These are phyloP conservation scores for Hipparchia sbordonii DNA, from an alignment of 2,888 invertebrate genomes.

Conservation along the genomic window DNA sequence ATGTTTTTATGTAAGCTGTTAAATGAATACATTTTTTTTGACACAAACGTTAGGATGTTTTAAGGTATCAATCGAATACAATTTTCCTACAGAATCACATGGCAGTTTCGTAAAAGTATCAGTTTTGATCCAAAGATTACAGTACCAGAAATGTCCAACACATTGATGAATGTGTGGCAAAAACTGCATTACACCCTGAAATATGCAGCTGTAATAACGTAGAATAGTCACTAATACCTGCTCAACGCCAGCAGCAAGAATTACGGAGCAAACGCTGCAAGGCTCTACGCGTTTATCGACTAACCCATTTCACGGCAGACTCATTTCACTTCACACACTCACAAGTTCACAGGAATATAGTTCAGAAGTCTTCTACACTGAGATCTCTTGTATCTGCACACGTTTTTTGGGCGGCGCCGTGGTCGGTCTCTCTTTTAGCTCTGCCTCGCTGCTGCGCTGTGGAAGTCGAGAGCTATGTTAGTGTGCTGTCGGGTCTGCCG, in stretches of 20 bases:
- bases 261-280: too few relatives aligned
- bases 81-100: too few relatives aligned
- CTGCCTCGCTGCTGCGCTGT: slow-evolving; percentile 81
- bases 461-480: slow-evolving; percentile 67
- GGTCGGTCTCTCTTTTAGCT: slow-evolving; percentile 68
- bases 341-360: neutral
- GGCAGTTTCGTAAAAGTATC: too few relatives aligned
- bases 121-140: too few relatives aligned
- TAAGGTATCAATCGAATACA: too few relatives aligned
- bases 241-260: neutral
- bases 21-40: too few relatives aligned
- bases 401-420: slow-evolving; percentile 86
- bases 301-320: neutral
- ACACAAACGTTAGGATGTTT: too few relatives aligned
- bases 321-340: neutral
- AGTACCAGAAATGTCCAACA: neutral
- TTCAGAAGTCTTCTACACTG: slow-evolving; percentile 84
- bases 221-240: neutral
- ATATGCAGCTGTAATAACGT: neutral
- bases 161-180: neutral
- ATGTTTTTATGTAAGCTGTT: too few relatives aligned
- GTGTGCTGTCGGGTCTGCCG: slow-evolving; percentile 30
- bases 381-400: slow-evolving; percentile 91
- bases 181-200: neutral
- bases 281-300: neutral